Evolutionary conservation across 2,113 vertebrate species (phyloP).

Genomic region (Tympanuchus pallidicinctus): DNA sequence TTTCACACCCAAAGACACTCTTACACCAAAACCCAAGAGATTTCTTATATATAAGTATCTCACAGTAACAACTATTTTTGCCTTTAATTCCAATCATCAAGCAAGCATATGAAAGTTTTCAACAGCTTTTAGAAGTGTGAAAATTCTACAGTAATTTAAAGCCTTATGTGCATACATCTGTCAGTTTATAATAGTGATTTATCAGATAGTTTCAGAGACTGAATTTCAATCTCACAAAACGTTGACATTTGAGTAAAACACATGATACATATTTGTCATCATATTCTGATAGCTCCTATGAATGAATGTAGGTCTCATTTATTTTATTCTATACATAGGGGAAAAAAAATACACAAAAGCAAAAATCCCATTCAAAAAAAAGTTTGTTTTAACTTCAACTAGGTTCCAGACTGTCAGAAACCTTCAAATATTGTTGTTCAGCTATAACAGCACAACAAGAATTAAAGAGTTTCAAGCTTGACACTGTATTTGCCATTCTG

Average conservation of each 20-base stretch:
- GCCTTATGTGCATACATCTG: background rate
- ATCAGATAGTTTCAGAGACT: background rate
- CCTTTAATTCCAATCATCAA: background rate
- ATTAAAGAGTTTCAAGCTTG: background rate
- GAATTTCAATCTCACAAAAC: constrained; percentile 20
- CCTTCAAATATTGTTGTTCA: background rate
- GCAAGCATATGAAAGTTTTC: constrained; percentile 1
- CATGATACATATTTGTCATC: constrained; percentile 8
- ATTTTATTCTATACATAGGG: constrained; percentile 40
- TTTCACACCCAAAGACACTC: background rate
- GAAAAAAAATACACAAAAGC: constrained; percentile 12
- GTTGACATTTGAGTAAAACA: constrained; percentile 32
- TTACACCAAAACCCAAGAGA: constrained; percentile 14
- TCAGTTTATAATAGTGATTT: background rate
- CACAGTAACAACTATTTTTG: background rate
- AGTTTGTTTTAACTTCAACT: constrained; percentile 10
- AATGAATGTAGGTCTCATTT: constrained; percentile 31
- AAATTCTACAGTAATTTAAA: constrained; percentile 22
- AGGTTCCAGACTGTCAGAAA: constrained; percentile 11
- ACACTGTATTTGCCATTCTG: background rate
- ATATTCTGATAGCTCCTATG: background rate
- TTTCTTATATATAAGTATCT: constrained; percentile 10
- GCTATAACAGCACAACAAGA: background rate
- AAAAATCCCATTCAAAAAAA: constrained; percentile 2
- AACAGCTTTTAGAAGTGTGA: background rate